phyloP scores from a whole-genome alignment of 2,113 vertebrate genomes.

The Prionailurus bengalensis region DNA sequence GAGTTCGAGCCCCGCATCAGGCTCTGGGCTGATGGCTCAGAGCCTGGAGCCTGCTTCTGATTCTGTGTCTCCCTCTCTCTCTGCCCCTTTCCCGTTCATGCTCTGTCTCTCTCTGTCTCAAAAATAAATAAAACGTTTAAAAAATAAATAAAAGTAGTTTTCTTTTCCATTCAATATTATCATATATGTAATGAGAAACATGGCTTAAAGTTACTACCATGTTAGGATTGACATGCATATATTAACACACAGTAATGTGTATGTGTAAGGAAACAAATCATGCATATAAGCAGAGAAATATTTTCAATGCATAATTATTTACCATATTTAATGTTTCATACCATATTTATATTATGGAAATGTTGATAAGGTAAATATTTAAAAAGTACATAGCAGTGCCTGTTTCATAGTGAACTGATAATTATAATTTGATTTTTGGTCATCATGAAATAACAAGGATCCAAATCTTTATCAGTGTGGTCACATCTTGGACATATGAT shows the following conservation, averaged over 20 bases:
- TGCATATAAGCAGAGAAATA: not conserved
- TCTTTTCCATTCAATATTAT: not conserved
- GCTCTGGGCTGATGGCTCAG: too few species aligned
- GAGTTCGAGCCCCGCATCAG: too few species aligned
- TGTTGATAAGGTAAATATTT: slow-evolving; percentile 25
- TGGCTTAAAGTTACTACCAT: not conserved
- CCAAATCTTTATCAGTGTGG: not conserved
- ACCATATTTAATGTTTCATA: slow-evolving; percentile 66
- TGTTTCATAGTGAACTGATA: not conserved
- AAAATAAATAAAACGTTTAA: too few species aligned
- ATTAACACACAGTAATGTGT: not conserved
- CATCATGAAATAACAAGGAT: not conserved
- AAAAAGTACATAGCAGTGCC: not conserved
- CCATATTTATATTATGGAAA: not conserved
- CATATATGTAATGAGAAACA: not conserved
- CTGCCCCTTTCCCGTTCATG: too few species aligned
- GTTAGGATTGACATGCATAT: not conserved
- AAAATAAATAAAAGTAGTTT: not conserved
- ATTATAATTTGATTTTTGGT: slow-evolving; percentile 46
- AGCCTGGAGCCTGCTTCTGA: too few species aligned
- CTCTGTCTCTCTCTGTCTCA: too few species aligned
- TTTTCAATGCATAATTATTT: slow-evolving; percentile 36
- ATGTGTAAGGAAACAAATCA: not conserved
- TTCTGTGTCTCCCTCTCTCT: too few species aligned
- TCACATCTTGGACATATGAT: not conserved